These are phyloP conservation scores for Cancer borealis DNA, from an alignment of 2,888 invertebrate genomes.

Conservation along the genomic window DNA sequence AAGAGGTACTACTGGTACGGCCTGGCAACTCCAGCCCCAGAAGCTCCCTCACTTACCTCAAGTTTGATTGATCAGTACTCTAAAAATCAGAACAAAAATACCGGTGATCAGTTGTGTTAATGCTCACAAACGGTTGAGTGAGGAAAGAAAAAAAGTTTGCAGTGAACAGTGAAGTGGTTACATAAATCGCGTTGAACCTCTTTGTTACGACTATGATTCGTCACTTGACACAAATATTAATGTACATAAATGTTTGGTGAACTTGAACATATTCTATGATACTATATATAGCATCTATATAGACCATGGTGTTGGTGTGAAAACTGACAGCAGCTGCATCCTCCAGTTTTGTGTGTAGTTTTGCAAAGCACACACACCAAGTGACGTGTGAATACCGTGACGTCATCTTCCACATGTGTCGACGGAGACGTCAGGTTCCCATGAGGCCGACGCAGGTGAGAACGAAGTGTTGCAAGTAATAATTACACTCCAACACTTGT, in stretches of 20 bases:
- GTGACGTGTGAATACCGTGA: constrained; percentile 30
- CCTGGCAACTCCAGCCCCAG: constrained; percentile 16
- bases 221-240: neutral
- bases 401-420: constrained; percentile 23
- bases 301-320: neutral
- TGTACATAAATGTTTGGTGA: neutral
- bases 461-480: neutral
- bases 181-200: neutral
- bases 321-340: neutral
- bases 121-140: neutral
- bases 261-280: neutral
- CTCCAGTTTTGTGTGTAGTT: neutral
- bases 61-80: neutral
- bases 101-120: neutral
- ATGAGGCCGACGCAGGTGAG: constrained; percentile 5
- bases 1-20: constrained; percentile 2
- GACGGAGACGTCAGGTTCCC: constrained; percentile 29
- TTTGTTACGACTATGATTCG: neutral
- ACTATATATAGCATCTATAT: neutral
- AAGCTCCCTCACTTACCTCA: neutral
- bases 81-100: neutral
- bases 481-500: neutral
- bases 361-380: neutral
- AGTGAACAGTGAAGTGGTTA: constrained; percentile 26
- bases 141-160: neutral